A percentile compares a stretch with the other conserved stretches of the same genome.
Conservation (phyloP, 2,888 invertebrate genomes). For the Cordylochernes scorpioides region DNA sequence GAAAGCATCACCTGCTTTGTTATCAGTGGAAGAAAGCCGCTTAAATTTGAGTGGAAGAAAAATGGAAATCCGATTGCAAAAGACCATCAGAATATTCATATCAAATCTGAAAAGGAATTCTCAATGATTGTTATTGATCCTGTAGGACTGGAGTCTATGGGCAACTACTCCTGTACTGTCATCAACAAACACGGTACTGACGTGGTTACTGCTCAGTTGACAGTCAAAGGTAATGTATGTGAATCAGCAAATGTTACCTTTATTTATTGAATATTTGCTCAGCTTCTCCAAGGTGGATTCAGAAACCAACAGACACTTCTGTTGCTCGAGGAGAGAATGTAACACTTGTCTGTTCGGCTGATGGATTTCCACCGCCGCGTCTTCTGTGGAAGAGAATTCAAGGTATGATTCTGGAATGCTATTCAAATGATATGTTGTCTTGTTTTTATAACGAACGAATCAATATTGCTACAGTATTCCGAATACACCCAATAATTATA, state of each 20-base stretch:
- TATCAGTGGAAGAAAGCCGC: constrained; percentile 4
- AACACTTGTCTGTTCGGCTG: constrained; percentile 4
- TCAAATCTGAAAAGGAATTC: constrained; percentile 4
- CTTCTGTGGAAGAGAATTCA: constrained; percentile 6
- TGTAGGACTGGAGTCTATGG: constrained; percentile 2
- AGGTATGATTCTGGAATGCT: too few relatives aligned
- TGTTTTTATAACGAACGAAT: too few relatives aligned
- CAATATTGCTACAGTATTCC: too few relatives aligned
- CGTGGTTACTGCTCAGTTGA: constrained; percentile 3
- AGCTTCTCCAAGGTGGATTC: constrained; percentile 11
- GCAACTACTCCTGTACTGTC: constrained; percentile 5
- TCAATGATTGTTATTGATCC: constrained; percentile 6
- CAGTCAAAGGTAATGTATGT: constrained; percentile 7
- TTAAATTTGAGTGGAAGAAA: constrained; percentile 7
- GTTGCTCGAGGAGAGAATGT: constrained; percentile 7
- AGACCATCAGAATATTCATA: not conserved
- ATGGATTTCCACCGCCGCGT: constrained; percentile 7
- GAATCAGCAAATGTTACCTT: not conserved
- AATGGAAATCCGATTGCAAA: constrained; percentile 5
- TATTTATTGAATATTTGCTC: not conserved
- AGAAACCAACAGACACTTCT: constrained; percentile 7
- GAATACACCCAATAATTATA: too few relatives aligned
- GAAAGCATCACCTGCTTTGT: constrained; percentile 6
- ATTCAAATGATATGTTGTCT: too few relatives aligned
- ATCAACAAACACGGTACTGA: constrained; percentile 2